phyloP scores from a whole-genome alignment of 2,113 vertebrate genomes.

The Peromyscus leucopus region DNA sequence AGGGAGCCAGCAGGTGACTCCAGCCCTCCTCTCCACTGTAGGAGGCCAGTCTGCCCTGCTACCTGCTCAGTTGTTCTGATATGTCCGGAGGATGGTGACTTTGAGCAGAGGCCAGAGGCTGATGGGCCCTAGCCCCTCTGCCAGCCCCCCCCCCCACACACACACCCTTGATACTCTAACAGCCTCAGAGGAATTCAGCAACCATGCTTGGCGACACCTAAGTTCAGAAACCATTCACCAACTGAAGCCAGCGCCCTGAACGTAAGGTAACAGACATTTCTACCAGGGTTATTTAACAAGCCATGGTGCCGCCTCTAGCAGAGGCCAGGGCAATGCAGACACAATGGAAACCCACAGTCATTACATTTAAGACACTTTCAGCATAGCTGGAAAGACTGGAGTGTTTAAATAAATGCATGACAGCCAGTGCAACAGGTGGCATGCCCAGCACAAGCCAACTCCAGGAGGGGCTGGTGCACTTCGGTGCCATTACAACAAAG shows the following conservation, averaged over 20 bases:
- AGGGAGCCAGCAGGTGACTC: not conserved
- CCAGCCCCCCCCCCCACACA: not conserved
- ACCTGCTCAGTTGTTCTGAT: not conserved
- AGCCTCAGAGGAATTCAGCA: not conserved
- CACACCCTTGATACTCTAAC: not conserved
- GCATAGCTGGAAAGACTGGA: not conserved
- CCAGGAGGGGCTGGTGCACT: not conserved
- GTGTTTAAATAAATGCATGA: not conserved
- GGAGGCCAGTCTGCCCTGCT: not conserved
- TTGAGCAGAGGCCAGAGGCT: not conserved
- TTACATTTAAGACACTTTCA: not conserved
- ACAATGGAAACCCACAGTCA: not conserved
- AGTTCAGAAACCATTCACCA: not conserved
- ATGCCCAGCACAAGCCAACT: accelerated
- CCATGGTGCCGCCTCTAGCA: not conserved
- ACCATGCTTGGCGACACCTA: not conserved
- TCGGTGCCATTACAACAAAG: not conserved
- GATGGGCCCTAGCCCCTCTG: not conserved
- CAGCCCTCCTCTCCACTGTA: not conserved
- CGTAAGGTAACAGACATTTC: not conserved
- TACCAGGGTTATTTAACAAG: not conserved
- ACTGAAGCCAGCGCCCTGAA: not conserved
- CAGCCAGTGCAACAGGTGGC: not conserved
- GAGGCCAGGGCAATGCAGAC: not conserved
- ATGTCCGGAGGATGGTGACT: not conserved